Evolutionary conservation across 2,888 invertebrate genomes (phyloP).

Genomic region (Clepsis dumicolana): DNA sequence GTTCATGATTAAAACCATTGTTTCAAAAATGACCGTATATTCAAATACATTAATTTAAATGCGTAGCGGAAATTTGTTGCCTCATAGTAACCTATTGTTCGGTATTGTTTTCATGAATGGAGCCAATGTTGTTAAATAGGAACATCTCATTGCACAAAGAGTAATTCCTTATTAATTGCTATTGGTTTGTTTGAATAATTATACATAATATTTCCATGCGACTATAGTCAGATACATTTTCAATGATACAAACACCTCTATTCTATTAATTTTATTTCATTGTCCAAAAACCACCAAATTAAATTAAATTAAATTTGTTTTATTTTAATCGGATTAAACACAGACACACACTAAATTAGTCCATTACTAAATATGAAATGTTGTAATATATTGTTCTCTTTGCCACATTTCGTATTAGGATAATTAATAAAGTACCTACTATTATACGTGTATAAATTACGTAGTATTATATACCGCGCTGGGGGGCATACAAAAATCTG

Average conservation of each 20-base stretch:
- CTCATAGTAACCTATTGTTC: conserved; percentile 7
- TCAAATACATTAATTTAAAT: conserved; percentile 3
- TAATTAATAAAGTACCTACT: not conserved
- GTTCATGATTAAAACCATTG: not conserved
- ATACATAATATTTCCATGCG: too few relatives aligned
- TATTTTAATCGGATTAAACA: not conserved
- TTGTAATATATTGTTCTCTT: too few relatives aligned
- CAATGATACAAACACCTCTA: not conserved
- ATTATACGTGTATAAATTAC: not conserved
- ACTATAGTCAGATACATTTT: not conserved
- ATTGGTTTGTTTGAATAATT: not conserved
- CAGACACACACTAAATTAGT: not conserved
- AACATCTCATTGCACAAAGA: not conserved
- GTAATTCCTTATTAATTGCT: not conserved
- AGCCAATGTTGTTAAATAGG: not conserved
- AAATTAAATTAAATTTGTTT: not conserved
- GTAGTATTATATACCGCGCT: too few relatives aligned
- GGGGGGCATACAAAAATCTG: too few relatives aligned
- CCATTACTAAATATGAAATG: too few relatives aligned
- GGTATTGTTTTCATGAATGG: not conserved
- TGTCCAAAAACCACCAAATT: not conserved
- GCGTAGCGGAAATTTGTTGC: not conserved
- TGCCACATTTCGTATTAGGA: too few relatives aligned
- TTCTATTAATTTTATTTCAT: not conserved
- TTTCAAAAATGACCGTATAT: conserved; percentile 5